phyloP scores from a whole-genome alignment of 2,797 vertebrate species.

The Intellagama lesueurii region DNA sequence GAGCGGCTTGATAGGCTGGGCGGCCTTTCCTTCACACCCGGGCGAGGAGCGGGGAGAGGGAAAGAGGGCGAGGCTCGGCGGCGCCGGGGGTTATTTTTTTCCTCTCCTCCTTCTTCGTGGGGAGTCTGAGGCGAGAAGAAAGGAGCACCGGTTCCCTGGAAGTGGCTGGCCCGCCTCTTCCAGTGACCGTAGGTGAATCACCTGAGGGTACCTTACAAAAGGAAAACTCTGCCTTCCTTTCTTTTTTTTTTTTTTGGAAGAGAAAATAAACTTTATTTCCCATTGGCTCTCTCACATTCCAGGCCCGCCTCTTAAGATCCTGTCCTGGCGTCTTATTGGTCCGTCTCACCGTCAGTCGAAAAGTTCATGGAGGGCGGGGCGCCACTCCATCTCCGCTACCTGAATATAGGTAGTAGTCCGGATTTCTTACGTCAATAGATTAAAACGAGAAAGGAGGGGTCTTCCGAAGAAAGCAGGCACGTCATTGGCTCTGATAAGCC shows the following conservation, averaged over 20 bases:
- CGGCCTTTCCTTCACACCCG: neutral
- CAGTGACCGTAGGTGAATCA: neutral
- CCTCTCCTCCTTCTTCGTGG: neutral
- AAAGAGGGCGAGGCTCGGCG: neutral
- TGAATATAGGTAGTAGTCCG: neutral
- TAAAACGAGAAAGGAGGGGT: neutral
- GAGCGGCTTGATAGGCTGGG: neutral
- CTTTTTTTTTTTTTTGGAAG: neutral
- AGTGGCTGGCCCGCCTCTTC: neutral
- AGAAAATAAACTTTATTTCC: neutral
- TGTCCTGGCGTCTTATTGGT: neutral
- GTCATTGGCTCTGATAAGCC: neutral
- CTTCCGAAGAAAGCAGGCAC: neutral
- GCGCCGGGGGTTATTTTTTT: neutral
- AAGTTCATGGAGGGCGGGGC: neutral
- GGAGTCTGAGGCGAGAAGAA: neutral
- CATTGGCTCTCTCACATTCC: neutral
- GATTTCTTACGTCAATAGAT: neutral
- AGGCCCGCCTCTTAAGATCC: neutral
- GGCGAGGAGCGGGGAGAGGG: too few species aligned
- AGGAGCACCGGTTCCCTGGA: neutral
- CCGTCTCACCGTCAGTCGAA: neutral
- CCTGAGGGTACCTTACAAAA: neutral
- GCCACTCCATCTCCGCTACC: too few species aligned
- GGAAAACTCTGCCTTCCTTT: neutral